Conservation (phyloP, 2,113 vertebrate genomes). For the Malurus alboscapulatus region DNA sequence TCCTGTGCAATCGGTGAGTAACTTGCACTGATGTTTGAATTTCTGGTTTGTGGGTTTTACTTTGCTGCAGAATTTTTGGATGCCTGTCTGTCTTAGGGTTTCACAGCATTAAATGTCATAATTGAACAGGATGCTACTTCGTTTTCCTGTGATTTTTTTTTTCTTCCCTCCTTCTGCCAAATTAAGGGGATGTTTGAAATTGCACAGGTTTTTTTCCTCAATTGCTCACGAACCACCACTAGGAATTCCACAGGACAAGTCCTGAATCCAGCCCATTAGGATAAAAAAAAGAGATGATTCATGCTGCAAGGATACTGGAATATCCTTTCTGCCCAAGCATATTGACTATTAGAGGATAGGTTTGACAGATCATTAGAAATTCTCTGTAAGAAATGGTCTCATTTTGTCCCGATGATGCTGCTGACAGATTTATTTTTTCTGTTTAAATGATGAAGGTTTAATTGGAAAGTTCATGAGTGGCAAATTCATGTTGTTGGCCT, state of each 20-base stretch:
- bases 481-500: background rate
- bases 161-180: background rate
- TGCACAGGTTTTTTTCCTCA: background rate
- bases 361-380: background rate
- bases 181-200: background rate
- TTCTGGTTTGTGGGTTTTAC: background rate
- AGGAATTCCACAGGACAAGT: background rate
- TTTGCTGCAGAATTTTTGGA: background rate
- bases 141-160: background rate
- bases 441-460: background rate
- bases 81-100: background rate
- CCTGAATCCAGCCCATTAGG: background rate
- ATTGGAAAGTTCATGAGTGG: background rate
- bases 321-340: background rate
- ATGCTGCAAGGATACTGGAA: background rate
- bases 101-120: background rate
- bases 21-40: background rate
- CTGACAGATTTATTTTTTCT: background rate
- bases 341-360: background rate
- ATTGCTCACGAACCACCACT: background rate
- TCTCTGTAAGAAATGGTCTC: background rate
- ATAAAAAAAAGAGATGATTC: background rate
- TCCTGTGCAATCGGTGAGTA: background rate
- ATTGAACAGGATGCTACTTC: background rate
- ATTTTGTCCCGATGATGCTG: background rate